A percentile compares a stretch with the other conserved stretches of the same genome.
Conservation (phyloP, 2,888 invertebrate genomes). For the Meteorus cinctellus region DNA sequence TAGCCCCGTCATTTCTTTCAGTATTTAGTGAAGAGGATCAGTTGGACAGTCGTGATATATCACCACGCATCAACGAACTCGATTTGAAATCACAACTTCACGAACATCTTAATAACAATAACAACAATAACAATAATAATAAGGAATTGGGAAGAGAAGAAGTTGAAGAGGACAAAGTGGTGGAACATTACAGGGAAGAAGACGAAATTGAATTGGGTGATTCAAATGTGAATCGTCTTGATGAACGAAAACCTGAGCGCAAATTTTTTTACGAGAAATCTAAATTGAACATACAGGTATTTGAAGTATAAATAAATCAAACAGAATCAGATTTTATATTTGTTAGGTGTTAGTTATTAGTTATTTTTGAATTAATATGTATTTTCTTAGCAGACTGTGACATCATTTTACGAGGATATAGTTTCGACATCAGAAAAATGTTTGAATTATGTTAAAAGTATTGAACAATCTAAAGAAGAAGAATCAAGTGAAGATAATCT, state of each 20-base stretch:
- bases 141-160: background rate
- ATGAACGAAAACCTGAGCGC: conserved; percentile 75
- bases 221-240: conserved; percentile 75
- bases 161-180: background rate
- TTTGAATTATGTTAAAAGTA: conserved; percentile 69
- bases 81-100: conserved; percentile 74
- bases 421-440: conserved; percentile 68
- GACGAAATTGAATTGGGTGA: conserved; percentile 50
- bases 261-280: conserved; percentile 77
- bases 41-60: conserved; percentile 74
- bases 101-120: conserved; percentile 69
- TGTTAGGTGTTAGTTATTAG: conserved; percentile 70
- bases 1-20: conserved; percentile 76
- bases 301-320: conserved; percentile 57
- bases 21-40: conserved; percentile 74
- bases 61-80: conserved; percentile 75
- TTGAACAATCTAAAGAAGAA: conserved; percentile 57
- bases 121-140: conserved; percentile 56
- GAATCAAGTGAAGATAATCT: conserved; percentile 50
- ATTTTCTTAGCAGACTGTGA: conserved; percentile 62
- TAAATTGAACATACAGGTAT: conserved; percentile 75
- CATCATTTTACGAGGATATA: conserved; percentile 63
- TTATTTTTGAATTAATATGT: conserved; percentile 9
- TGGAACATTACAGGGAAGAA: background rate
- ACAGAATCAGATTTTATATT: conserved; percentile 74